Conservation (phyloP, 2,797 vertebrate species). For the Podarcis lilfordi region DNA sequence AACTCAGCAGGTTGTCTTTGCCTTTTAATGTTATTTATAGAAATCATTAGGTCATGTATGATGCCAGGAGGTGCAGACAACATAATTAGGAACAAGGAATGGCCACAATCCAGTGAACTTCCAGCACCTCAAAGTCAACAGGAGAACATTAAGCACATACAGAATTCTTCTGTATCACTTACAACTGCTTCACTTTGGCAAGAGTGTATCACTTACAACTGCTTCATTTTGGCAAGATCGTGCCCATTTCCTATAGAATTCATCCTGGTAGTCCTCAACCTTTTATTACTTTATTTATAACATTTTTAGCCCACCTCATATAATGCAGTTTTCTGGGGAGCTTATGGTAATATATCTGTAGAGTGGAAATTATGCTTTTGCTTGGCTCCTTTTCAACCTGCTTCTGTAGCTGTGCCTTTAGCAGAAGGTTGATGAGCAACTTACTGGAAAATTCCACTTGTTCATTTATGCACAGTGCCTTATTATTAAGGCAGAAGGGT, state of each 20-base stretch:
- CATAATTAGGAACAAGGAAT: conserved; percentile 14
- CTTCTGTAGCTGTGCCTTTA: neutral
- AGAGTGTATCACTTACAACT: neutral
- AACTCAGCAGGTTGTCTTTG: conserved; percentile 66
- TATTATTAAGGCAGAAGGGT: neutral
- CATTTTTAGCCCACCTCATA: too few species aligned
- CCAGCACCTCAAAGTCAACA: neutral
- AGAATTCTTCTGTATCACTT: neutral
- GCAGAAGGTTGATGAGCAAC: neutral
- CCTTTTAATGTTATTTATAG: conserved; percentile 64
- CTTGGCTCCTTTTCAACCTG: neutral
- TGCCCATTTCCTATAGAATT: neutral
- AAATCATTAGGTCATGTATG: conserved; percentile 44
- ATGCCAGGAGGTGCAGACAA: neutral
- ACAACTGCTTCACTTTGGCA: neutral
- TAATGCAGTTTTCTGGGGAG: too few species aligned
- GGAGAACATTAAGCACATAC: neutral
- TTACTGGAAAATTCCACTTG: neutral
- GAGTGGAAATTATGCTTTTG: neutral
- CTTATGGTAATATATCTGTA: neutral
- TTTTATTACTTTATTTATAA: too few species aligned
- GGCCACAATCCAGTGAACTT: neutral
- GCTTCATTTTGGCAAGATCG: neutral
- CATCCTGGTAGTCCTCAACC: neutral
- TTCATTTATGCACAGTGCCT: neutral